Conservation (phyloP, 1,140 invertebrate genomes). For the Bombus waltoni region DNA sequence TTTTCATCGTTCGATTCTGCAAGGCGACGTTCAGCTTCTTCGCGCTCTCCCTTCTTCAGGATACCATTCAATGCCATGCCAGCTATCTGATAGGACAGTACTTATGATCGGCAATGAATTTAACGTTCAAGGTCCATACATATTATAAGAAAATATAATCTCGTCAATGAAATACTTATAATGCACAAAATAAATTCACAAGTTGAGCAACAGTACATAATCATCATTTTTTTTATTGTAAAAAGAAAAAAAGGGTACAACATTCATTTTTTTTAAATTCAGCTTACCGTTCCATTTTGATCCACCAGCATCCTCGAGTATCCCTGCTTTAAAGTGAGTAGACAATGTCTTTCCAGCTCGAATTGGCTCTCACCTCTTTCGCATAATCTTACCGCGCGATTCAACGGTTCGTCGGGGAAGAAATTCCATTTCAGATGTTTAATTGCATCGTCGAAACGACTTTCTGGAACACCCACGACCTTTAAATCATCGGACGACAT, state of each 20-base stretch:
- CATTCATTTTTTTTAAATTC: slow-evolving; percentile 1
- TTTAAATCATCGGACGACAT: slow-evolving; percentile 74
- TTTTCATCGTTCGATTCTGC: slow-evolving; percentile 84
- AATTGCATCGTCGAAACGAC: slow-evolving; percentile 85
- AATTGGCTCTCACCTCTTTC: slow-evolving; percentile 85
- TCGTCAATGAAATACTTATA: not conserved
- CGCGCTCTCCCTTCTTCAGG: slow-evolving; percentile 84
- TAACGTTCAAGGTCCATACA: slow-evolving; percentile 22
- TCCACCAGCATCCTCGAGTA: slow-evolving; percentile 88
- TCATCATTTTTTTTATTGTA: not conserved
- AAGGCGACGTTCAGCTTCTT: slow-evolving; percentile 84
- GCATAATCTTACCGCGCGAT: slow-evolving; percentile 89
- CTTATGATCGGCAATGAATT: slow-evolving; percentile 30
- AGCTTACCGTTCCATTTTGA: slow-evolving; percentile 84
- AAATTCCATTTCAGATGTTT: slow-evolving; percentile 88
- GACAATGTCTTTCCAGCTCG: slow-evolving; percentile 89
- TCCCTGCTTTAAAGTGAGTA: slow-evolving; percentile 87
- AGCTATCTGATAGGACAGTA: slow-evolving; percentile 83
- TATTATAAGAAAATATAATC: not conserved
- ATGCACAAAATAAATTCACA: not conserved
- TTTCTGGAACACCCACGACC: slow-evolving; percentile 79
- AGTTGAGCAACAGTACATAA: not conserved
- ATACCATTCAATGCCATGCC: slow-evolving; percentile 87
- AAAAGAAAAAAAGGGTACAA: not conserved
- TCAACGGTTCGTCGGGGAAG: slow-evolving; percentile 91